These are phyloP conservation scores for Deroplatys truncata DNA, from an alignment of 2,888 invertebrate species.

Conservation along the genomic window DNA sequence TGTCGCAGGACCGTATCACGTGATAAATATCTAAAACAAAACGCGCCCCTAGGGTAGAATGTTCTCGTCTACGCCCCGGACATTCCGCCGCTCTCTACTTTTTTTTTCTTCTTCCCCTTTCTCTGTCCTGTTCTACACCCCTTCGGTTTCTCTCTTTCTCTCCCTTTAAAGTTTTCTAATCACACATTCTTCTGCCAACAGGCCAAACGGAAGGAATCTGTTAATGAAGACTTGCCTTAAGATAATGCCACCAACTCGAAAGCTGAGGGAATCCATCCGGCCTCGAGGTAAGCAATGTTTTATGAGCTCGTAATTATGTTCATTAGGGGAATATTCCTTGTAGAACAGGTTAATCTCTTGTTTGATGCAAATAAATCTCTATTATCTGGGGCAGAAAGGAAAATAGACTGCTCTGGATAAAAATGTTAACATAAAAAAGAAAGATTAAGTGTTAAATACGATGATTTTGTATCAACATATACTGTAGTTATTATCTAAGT, in stretches of 20 bases:
- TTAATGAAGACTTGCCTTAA: conserved; percentile 3
- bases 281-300: not conserved
- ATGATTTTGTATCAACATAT: too few species aligned
- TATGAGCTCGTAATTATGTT: not conserved
- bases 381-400: not conserved
- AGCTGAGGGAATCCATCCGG: not conserved
- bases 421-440: not conserved
- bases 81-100: not conserved
- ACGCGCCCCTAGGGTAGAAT: not conserved
- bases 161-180: conserved; percentile 3
- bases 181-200: conserved; percentile 6
- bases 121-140: not conserved
- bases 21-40: not conserved
- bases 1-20: not conserved
- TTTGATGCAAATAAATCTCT: not conserved
- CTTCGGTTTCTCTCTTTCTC: not conserved
- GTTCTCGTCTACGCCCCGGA: not conserved
- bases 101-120: not conserved
- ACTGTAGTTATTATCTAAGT: too few species aligned
- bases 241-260: not conserved
- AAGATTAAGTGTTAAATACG: not conserved
- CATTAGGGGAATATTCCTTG: not conserved
- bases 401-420: not conserved
- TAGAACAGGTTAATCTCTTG: not conserved
- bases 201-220: conserved; percentile 13